Evolutionary conservation across 2,113 vertebrate genomes (phyloP).

Genomic region (Ploceus nigricollis): DNA sequence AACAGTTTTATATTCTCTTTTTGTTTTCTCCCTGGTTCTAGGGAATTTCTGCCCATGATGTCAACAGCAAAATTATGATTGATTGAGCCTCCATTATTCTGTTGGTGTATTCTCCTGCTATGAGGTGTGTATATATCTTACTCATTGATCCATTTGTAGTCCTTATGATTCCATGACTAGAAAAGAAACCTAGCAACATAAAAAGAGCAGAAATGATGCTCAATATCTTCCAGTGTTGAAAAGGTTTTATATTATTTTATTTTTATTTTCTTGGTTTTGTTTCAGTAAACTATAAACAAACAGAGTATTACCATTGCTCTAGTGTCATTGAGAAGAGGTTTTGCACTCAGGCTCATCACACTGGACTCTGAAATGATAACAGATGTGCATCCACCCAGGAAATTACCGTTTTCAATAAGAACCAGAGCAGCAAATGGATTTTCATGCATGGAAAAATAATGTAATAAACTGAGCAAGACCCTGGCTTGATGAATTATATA

Average conservation of each 20-base stretch:
- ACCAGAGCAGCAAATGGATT: slow-evolving; percentile 50
- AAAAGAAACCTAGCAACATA: neutral
- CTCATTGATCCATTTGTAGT: neutral
- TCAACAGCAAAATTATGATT: neutral
- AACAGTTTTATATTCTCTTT: rapidly evolving
- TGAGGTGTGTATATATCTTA: neutral
- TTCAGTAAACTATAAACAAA: neutral
- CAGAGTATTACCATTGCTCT: neutral
- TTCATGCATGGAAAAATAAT: slow-evolving; percentile 58
- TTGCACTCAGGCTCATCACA: slow-evolving; percentile 26
- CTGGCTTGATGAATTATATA: slow-evolving; percentile 52
- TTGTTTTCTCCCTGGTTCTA: neutral
- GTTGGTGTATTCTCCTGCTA: neutral
- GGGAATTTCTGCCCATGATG: neutral
- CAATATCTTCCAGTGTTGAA: neutral
- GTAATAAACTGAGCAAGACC: slow-evolving; percentile 29
- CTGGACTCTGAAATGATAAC: slow-evolving; percentile 15
- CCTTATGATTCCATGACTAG: neutral
- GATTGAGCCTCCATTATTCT: neutral
- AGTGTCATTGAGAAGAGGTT: neutral
- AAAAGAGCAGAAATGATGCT: neutral
- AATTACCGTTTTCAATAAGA: slow-evolving; percentile 66
- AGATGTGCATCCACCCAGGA: slow-evolving; percentile 60
- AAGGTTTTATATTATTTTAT: neutral
- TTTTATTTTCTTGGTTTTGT: neutral